Conservation (phyloP, 2,888 invertebrate genomes). For the Apotomis capreana region DNA sequence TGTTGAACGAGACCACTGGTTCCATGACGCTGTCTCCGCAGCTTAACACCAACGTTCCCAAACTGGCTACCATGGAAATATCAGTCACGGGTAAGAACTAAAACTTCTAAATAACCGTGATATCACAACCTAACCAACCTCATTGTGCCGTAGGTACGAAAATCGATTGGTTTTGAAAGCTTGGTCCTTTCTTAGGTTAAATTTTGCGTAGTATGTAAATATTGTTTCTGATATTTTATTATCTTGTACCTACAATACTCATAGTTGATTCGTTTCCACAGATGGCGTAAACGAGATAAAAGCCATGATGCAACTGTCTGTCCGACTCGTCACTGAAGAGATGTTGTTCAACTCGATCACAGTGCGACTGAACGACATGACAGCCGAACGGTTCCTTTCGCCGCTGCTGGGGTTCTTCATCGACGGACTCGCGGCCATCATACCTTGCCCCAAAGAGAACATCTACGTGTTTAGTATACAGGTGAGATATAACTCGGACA, state of each 20-base stretch:
- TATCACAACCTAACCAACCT: not conserved
- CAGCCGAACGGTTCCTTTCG: conserved; percentile 94
- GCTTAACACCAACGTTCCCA: conserved; percentile 97
- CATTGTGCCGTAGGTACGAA: too few species aligned
- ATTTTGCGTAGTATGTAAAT: too few species aligned
- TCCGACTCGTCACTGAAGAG: conserved; percentile 95
- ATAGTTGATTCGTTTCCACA: conserved; percentile 52
- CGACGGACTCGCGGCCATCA: conserved; percentile 95
- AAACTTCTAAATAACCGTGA: not conserved
- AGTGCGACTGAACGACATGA: conserved; percentile 96
- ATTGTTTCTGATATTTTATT: not conserved
- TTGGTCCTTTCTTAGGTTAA: too few species aligned
- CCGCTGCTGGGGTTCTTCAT: conserved; percentile 93
- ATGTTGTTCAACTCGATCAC: conserved; percentile 98
- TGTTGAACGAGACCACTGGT: conserved; percentile 92
- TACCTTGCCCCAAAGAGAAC: conserved; percentile 95
- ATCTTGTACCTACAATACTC: not conserved
- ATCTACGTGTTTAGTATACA: conserved; percentile 96
- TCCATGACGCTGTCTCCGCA: conserved; percentile 94
- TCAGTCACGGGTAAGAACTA: conserved; percentile 88
- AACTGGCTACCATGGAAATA: conserved; percentile 96
- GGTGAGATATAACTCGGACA: conserved; percentile 61
- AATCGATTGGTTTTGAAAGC: too few species aligned
- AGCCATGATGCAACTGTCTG: conserved; percentile 95
- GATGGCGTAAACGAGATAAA: conserved; percentile 97